Evolutionary conservation across 2,888 invertebrate species (phyloP), one percentile per base, ranked within the genome.

Genomic region (Hoplodrina blanda): DNA sequence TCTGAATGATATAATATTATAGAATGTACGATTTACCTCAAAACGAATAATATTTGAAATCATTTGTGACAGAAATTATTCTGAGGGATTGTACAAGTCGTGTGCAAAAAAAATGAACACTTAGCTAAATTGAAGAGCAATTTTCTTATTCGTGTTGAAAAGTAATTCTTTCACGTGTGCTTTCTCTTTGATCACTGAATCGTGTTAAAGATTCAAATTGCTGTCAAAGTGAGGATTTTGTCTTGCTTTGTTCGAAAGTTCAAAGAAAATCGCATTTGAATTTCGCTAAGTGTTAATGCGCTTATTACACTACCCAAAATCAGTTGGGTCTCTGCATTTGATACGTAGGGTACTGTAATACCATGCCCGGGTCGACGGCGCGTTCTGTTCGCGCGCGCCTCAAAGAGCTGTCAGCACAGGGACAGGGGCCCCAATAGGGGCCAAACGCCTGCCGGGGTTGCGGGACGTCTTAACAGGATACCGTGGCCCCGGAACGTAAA

Each of bases 71-170:
- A 71, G 17, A 73, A 19, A 30, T 30, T 11, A 37, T 41, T 46
- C 56, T 57, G 6, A n/a, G 13, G 41, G 41, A 41, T 41, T 41
- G 19, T 37, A 71, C 65, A 64, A 13, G 11, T 20, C 41, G 2
- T 41, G 73, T 33, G 54, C 50, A 50, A 55, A 55, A 68, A 44
- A 41, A 13, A 41, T 41, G n/a, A 25, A 63, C 74, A 73, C 64
- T 70, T 55, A 20, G 54, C 15, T 19, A 50, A 71, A 64, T 71
- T 74, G 33, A 74, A 19, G 17, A 44, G n/a, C 44, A 64, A 50
- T 64, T 56, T 74, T 56, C 7, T 56, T 33, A 10, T 55, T 49
- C 49, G 30, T 11, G 15, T 64, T 44, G 41, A 74, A 49, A 54
- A 30, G 13, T 20, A 0, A 3, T 13, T 55, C 61, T 44, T 15